Evolutionary conservation across 2,888 invertebrate genomes (phyloP).

Genomic region (Cheilosia vulpina): DNA sequence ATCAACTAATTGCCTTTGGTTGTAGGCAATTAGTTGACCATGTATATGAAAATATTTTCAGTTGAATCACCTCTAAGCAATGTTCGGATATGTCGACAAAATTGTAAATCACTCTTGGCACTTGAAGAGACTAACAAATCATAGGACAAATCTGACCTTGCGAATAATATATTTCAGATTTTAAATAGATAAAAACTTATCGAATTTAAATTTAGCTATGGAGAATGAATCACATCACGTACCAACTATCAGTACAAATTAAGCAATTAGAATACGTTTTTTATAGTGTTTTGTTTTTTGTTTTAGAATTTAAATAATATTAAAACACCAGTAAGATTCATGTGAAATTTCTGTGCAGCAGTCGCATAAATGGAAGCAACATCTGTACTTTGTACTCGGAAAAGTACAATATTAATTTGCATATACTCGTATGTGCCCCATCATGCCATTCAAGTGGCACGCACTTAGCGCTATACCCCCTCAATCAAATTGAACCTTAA

Average conservation of each 20-base stretch:
- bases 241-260: neutral
- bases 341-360: neutral
- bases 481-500: constrained; percentile 41
- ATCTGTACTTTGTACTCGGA: constrained; percentile 19
- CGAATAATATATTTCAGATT: neutral
- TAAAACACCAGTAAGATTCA: neutral
- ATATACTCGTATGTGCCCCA: neutral
- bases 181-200: neutral
- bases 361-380: neutral
- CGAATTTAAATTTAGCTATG: neutral
- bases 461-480: constrained; percentile 17
- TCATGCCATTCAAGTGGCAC: constrained; percentile 22
- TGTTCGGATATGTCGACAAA: neutral
- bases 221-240: neutral
- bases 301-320: neutral
- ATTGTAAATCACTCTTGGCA: neutral
- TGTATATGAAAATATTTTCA: too few relatives aligned
- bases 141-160: neutral
- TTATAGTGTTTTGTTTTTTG: too few relatives aligned
- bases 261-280: neutral
- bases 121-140: neutral
- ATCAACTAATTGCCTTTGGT: too few relatives aligned
- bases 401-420: constrained; percentile 22
- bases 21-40: too few relatives aligned
- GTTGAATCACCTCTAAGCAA: too few relatives aligned